A percentile compares a stretch with the other conserved stretches of the same genome.
Evolutionary conservation across 1,140 invertebrate genomes (phyloP).

Genomic region (Thaumetopoea pityocampa): DNA sequence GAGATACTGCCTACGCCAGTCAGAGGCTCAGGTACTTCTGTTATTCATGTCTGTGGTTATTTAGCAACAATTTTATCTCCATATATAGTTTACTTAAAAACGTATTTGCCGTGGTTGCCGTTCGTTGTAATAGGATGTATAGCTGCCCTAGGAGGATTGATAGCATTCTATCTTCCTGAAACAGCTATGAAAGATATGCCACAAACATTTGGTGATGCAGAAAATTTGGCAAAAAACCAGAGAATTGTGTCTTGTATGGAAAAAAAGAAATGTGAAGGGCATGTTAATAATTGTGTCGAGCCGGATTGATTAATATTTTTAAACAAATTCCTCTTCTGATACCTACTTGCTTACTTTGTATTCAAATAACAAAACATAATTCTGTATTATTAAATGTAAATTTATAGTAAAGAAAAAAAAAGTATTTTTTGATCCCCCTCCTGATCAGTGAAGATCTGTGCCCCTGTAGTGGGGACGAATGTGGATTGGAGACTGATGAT

Average conservation of each 20-base stretch:
- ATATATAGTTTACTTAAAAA: constrained; percentile 51
- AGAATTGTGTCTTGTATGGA: constrained; percentile 6
- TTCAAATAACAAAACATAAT: too few species aligned
- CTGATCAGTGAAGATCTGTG: too few species aligned
- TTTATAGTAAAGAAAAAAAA: too few species aligned
- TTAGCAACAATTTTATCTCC: constrained; percentile 44
- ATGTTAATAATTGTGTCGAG: constrained; percentile 5
- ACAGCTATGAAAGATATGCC: constrained; percentile 86
- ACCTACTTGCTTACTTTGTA: too few species aligned
- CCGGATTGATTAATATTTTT: too few species aligned
- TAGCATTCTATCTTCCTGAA: constrained; percentile 84
- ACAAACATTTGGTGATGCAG: constrained; percentile 85
- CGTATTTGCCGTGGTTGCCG: constrained; percentile 76
- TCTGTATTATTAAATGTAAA: too few species aligned
- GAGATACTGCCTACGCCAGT: constrained; percentile 78
- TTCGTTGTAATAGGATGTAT: constrained; percentile 83
- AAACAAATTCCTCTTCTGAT: too few species aligned
- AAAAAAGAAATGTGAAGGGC: not conserved
- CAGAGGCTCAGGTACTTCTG: constrained; percentile 78
- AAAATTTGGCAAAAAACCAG: constrained; percentile 45
- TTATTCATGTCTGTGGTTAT: constrained; percentile 78
- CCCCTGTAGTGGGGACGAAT: too few species aligned
- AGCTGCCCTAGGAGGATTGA: constrained; percentile 81
- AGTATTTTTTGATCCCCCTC: too few species aligned
- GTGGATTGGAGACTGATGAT: too few species aligned